Evolutionary conservation across 2,888 invertebrate genomes (phyloP).

Genomic region (Watsonalla binaria): DNA sequence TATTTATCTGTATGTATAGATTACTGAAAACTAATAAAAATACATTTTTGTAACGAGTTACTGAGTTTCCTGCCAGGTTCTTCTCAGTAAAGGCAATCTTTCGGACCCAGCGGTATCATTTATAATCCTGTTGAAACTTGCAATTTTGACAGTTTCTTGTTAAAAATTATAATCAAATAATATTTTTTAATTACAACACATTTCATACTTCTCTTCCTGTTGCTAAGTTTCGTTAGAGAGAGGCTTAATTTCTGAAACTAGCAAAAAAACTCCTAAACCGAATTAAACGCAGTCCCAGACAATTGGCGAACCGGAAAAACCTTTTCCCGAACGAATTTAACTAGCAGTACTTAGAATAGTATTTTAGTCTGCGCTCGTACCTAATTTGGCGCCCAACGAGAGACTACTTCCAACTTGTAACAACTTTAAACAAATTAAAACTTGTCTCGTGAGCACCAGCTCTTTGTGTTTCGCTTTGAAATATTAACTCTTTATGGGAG

Average conservation of each 20-base stretch:
- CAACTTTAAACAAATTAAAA: slow-evolving; percentile 79
- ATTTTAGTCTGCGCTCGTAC: slow-evolving; percentile 50
- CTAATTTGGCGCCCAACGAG: slow-evolving; percentile 73
- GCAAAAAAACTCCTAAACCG: slow-evolving; percentile 12
- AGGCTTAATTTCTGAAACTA: not conserved
- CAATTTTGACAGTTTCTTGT: too few species aligned
- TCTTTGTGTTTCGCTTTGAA: slow-evolving; percentile 67
- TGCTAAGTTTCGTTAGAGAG: too few species aligned
- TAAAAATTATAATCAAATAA: too few species aligned
- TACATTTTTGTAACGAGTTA: too few species aligned
- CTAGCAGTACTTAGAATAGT: slow-evolving; percentile 55
- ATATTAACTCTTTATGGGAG: slow-evolving; percentile 75
- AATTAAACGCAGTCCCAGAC: slow-evolving; percentile 39
- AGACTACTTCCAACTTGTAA: slow-evolving; percentile 74
- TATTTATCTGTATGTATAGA: too few species aligned
- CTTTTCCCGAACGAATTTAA: slow-evolving; percentile 62
- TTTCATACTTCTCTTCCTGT: too few species aligned
- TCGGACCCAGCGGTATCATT: too few species aligned
- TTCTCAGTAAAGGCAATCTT: too few species aligned
- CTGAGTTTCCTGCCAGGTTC: too few species aligned
- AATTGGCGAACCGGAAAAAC: slow-evolving; percentile 42
- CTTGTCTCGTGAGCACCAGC: slow-evolving; percentile 68
- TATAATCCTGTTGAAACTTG: too few species aligned
- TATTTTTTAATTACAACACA: too few species aligned
- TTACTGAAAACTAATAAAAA: too few species aligned